phyloP scores from a whole-genome alignment of 92 coral and sea anemone genomes.

The Phenganax subtilis region DNA sequence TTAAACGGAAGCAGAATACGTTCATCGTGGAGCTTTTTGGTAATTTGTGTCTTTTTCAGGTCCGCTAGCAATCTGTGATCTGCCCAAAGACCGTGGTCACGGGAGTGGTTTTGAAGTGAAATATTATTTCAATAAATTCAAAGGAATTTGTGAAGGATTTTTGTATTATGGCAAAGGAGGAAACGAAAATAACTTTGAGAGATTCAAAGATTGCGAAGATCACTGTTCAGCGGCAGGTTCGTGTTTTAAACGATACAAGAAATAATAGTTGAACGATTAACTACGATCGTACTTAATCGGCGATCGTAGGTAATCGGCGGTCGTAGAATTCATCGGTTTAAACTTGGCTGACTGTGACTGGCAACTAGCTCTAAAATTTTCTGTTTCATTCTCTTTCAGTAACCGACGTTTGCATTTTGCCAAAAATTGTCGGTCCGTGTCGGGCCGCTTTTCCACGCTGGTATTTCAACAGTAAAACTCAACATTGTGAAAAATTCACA shows the following conservation, averaged over 20 bases:
- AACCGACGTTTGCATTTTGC: constrained; percentile 45
- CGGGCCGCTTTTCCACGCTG: constrained; percentile 55
- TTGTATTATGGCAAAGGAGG: constrained; percentile 76
- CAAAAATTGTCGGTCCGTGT: constrained; percentile 20
- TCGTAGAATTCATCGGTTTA: too few species aligned
- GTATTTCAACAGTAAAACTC: constrained; percentile 56
- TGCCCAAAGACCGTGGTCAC: constrained; percentile 57
- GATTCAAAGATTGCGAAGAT: constrained; percentile 49
- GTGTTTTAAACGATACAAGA: not conserved
- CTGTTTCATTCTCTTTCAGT: constrained; percentile 7
- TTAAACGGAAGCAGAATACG: not conserved
- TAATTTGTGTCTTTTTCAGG: not conserved
- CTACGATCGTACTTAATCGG: too few species aligned
- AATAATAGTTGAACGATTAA: not conserved
- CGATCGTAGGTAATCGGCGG: too few species aligned
- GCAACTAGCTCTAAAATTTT: not conserved
- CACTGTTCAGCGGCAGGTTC: constrained; percentile 78
- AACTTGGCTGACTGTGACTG: too few species aligned
- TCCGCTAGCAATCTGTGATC: constrained; percentile 50
- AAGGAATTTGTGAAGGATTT: constrained; percentile 63
- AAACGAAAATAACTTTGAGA: constrained; percentile 68
- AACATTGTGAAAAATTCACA: constrained; percentile 65
- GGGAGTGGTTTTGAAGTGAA: constrained; percentile 36
- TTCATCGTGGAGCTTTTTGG: not conserved
- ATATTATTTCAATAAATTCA: constrained; percentile 56